Conservation (phyloP, 2,797 vertebrate species). For the Uromys caudimaculatus region DNA sequence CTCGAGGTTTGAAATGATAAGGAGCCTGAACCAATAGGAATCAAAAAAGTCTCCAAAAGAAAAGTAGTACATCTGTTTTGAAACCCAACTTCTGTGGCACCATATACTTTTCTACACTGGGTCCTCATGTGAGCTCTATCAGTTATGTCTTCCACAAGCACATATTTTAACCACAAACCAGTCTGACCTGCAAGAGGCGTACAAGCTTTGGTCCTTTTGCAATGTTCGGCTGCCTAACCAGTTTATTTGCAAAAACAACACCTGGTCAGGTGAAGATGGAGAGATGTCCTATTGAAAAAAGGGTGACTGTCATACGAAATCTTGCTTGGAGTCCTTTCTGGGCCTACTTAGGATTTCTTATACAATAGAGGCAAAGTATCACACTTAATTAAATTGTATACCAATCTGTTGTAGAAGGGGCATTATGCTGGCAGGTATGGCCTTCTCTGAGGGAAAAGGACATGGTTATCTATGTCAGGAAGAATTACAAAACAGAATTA, state of each 20-base stretch:
- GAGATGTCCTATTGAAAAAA: constrained; percentile 26
- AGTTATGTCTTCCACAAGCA: constrained; percentile 61
- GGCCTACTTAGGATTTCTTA: constrained; percentile 4
- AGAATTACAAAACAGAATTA: constrained; percentile 58
- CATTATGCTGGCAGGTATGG: not conserved
- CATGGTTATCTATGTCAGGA: constrained; percentile 48
- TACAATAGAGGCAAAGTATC: constrained; percentile 6
- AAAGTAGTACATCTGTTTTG: not conserved
- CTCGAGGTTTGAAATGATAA: not conserved
- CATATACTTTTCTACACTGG: constrained; percentile 3
- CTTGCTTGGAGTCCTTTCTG: constrained; percentile 12
- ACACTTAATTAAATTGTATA: not conserved
- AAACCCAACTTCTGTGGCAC: constrained; percentile 18
- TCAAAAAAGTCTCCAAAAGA: not conserved
- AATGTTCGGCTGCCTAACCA: constrained; percentile 75
- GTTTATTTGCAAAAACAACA: constrained; percentile 71
- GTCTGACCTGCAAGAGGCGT: constrained; percentile 76
- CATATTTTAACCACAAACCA: constrained; percentile 71
- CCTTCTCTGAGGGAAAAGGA: constrained; percentile 43
- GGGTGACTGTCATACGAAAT: not conserved
- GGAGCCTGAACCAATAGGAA: constrained; percentile 14
- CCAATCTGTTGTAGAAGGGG: not conserved
- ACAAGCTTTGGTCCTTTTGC: constrained; percentile 69
- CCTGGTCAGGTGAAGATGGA: constrained; percentile 3
- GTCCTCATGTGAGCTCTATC: constrained; percentile 21